Percentiles rank a stretch among this genome's conserved stretches.
These are phyloP conservation scores for Onychomys torridus DNA, from an alignment of 2,797 vertebrate species.

Conservation along the genomic window DNA sequence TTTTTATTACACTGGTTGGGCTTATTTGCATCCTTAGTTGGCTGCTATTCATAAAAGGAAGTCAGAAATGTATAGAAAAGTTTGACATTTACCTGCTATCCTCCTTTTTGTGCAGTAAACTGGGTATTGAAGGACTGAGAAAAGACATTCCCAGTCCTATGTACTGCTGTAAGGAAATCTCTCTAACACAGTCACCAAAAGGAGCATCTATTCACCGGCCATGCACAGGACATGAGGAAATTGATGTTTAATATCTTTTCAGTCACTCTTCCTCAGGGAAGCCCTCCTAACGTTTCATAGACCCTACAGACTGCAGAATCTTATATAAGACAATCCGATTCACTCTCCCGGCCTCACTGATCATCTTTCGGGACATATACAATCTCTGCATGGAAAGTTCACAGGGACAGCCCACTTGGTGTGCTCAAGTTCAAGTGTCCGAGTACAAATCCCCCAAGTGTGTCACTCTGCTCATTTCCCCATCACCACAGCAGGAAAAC, in stretches of 20 bases:
- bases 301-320: not conserved
- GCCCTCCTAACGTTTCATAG: not conserved
- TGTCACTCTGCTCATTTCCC: not conserved
- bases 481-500: not conserved
- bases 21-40: not conserved
- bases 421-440: not conserved
- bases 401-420: not conserved
- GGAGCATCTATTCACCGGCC: not conserved
- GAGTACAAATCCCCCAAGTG: not conserved
- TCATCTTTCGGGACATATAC: not conserved
- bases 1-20: not conserved
- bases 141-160: not conserved
- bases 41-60: not conserved
- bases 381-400: not conserved
- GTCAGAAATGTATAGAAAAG: not conserved
- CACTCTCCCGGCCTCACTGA: not conserved
- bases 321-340: not conserved
- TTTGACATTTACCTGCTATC: not conserved
- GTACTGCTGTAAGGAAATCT: not conserved
- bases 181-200: not conserved
- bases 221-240: not conserved
- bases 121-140: not conserved
- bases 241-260: not conserved
- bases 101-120: not conserved
- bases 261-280: not conserved